Evolutionary conservation across 2,888 invertebrate genomes (phyloP), one percentile per base, ranked within the genome.

Genomic region (Automeris io): DNA sequence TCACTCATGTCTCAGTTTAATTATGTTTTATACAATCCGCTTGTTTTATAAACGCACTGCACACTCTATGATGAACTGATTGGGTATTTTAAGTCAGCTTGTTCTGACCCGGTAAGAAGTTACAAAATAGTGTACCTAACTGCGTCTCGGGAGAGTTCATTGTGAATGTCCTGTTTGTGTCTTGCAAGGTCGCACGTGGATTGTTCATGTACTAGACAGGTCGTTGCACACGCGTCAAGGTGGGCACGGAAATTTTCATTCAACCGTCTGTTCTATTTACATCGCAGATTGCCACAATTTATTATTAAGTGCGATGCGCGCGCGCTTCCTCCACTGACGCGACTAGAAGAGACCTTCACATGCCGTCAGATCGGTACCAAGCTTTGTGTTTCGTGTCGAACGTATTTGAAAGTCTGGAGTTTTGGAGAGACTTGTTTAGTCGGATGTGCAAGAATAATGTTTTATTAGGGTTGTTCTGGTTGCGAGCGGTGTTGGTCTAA

Each of bases 211-310:
- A 70, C 72, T 61, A 60, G 70, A 70, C 73, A 72, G 81, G 82
- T 79, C 80, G 83, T 74, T 79, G 81, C 80, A 80, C 83, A 81
- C 64, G 57, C 59, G 64, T 74, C 79, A 79, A 79, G 81, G 79
- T 80, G 71, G 75, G 60, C 66, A 61, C 74, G 71, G 71, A 73
- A 75, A 76, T 70, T 72, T 77, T 82, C 83, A 82, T 83, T 83
- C 81, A 82, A 74, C 59, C 65, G 70, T 64, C 67, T 62, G 74
- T 75, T 80, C 77, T 83, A 83, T 83, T 83, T 83, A 72, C 71
- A 80, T 70, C 77, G 57, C 40, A 58, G 57, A 66, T 62, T 53
- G 63, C 63, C 71, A 75, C 72, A 73, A 71, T 74, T 45, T 56
- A 61, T 54, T 57, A 67, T 61, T 54, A 66, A 73, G 71, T 70